A percentile compares a stretch with the other conserved stretches of the same genome.
These are phyloP conservation scores for Bathynomus jamesi DNA, from an alignment of 1,140 invertebrate species.

Conservation along the genomic window DNA sequence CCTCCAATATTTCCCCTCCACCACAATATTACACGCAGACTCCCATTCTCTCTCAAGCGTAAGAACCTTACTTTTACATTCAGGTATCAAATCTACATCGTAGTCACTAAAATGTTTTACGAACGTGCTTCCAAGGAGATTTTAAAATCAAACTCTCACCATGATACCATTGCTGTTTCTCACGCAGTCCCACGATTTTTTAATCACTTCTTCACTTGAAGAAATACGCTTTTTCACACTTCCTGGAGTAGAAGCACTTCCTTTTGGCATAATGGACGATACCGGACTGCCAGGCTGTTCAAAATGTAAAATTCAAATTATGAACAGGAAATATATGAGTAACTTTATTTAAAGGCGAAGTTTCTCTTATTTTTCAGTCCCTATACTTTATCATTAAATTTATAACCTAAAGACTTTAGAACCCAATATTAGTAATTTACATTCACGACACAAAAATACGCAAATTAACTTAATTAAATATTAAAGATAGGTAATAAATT, in stretches of 20 bases:
- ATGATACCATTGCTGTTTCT: slow-evolving; percentile 93
- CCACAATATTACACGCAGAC: no score
- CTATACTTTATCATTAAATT: no score
- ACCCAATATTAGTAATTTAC: no score
- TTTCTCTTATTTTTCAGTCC: no score
- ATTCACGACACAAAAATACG: no score
- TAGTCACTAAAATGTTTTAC: background rate
- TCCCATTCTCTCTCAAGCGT: no score
- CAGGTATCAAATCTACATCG: background rate
- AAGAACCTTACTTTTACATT: background rate
- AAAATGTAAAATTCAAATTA: background rate
- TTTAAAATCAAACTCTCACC: slow-evolving; percentile 49
- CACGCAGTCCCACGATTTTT: slow-evolving; percentile 86
- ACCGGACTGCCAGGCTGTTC: slow-evolving; percentile 17
- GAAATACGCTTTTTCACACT: slow-evolving; percentile 48
- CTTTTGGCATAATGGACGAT: background rate
- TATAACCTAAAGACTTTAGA: no score
- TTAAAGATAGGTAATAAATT: background rate
- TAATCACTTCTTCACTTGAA: slow-evolving; percentile 71
- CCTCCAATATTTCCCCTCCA: no score
- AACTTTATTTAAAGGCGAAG: background rate
- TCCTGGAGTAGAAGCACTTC: slow-evolving; percentile 6
- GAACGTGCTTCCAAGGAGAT: background rate
- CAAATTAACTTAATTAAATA: no score
- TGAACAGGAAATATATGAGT: background rate